These are phyloP conservation scores for Liasis olivaceus DNA, from an alignment of 2,797 vertebrate genomes.

Conservation along the genomic window DNA sequence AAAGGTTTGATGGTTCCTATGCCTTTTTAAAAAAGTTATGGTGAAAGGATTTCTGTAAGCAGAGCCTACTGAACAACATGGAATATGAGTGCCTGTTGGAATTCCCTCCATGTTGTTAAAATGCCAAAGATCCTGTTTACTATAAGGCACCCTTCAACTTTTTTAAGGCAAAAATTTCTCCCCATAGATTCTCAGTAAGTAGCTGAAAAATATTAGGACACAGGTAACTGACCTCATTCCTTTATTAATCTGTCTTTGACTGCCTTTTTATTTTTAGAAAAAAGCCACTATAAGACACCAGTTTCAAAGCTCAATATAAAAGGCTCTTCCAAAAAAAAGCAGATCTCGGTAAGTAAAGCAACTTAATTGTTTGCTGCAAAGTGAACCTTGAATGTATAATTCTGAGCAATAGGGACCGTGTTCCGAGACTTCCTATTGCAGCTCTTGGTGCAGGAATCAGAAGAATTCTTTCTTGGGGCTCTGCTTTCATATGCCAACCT, in stretches of 20 bases:
- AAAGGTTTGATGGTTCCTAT: neutral
- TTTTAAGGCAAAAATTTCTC: neutral
- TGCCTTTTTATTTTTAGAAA: slow-evolving; percentile 11
- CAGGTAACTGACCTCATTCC: neutral
- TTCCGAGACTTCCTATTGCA: neutral
- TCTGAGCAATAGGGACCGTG: neutral
- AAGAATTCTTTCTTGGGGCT: neutral
- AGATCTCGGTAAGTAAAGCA: slow-evolving; percentile 24
- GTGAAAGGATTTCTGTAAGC: neutral
- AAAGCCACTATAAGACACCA: neutral
- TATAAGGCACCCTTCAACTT: neutral
- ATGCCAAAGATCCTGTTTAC: neutral
- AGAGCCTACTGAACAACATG: neutral
- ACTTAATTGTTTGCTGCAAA: too few species aligned
- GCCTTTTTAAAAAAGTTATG: neutral
- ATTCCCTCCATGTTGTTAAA: neutral
- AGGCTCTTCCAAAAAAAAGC: neutral
- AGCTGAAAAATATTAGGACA: neutral
- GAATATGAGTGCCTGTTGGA: neutral
- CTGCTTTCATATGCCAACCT: neutral
- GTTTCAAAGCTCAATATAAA: neutral
- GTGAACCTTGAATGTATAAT: neutral
- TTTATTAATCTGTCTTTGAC: neutral
- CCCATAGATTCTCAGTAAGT: neutral
- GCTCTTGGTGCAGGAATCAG: neutral